Percentiles rank a stretch among this genome's conserved stretches.
Evolutionary conservation across 2,113 vertebrate species (phyloP).

Genomic region (Oncorhynchus kisutch): DNA sequence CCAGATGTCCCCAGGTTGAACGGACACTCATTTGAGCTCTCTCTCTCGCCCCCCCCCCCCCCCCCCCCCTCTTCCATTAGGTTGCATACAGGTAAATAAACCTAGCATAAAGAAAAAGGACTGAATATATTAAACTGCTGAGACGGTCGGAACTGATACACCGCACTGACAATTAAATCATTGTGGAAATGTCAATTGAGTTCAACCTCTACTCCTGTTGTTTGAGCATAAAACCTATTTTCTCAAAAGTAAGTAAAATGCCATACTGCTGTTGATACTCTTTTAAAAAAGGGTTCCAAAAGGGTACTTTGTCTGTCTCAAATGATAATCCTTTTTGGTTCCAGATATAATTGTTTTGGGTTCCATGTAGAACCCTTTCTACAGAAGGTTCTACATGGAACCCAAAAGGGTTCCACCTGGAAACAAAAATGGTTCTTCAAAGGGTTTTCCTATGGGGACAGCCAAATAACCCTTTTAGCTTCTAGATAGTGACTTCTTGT

Average conservation of each 20-base stretch:
- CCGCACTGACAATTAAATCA: constrained; percentile 15
- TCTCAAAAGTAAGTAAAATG: not conserved
- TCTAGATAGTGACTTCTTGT: not conserved
- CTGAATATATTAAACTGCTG: constrained; percentile 63
- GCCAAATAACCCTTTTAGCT: too few relatives aligned
- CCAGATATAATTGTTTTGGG: not conserved
- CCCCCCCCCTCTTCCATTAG: constrained; percentile 48
- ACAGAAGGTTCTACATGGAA: too few relatives aligned
- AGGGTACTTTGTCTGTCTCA: too few relatives aligned
- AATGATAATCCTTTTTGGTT: too few relatives aligned
- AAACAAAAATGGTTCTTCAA: too few relatives aligned
- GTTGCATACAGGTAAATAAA: constrained; percentile 68
- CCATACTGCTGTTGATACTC: not conserved
- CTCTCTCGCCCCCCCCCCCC: not conserved
- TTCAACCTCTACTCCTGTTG: not conserved
- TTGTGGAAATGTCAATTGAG: not conserved
- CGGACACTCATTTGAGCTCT: constrained; percentile 47
- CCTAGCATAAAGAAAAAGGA: constrained; percentile 61
- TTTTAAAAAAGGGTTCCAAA: not conserved
- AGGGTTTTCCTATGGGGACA: too few relatives aligned
- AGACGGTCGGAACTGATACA: constrained; percentile 42
- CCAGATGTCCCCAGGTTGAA: constrained; percentile 62
- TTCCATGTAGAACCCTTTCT: too few relatives aligned
- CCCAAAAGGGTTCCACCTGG: too few relatives aligned
- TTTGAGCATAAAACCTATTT: too few relatives aligned